Evolutionary conservation across 2,888 invertebrate genomes (phyloP), one percentile per base, ranked within the genome.

Genomic region (Phengaris alcon): DNA sequence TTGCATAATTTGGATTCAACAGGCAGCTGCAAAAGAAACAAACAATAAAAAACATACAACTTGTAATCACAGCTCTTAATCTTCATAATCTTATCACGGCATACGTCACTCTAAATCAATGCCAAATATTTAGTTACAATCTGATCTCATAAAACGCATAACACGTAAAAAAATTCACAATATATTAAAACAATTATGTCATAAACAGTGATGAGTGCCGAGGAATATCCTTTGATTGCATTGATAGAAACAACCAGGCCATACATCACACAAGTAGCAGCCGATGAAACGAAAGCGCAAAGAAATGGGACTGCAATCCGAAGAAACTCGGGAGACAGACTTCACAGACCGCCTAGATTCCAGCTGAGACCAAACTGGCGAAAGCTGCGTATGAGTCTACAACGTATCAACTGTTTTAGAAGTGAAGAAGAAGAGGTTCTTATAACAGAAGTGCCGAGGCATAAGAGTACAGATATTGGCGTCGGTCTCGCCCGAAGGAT

Each of bases 401-500:
- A 83, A 70, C 89, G 87, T 79, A 79, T 91, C 3, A 93, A 84
- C 78, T 93, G 93, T 82, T 82, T 91, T 15, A 87, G 83, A 74
- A 82, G 80, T 13, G 80, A 84, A 70, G 80, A 81, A 22, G 83
- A 85, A 2, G 83, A 90, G 70, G 88, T 88, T 7, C 75, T 87
- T 0, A 86, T 88, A 81, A 82, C 86, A 78, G 90, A 90, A 10
- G 81, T 89, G 7, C 85, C 88, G 12, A 84, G 91, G 75, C 91
- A 89, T 77, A 91, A 84, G 78, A 93, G 93, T 77, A 87, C 93
- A 70, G 93, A 93, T 76, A 93, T 93, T 9, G 86, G 88, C 0
- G 90, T 91, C 6, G 91, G 91, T 2, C 78, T 92, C 8, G 90
- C 91, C n/a, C 82, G 93, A 44, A 84, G 88, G 76, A 84, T 91